Base-by-base conservation (phyloP, 2,888 invertebrate species). In the Hyposoter dolosus region DNA sequence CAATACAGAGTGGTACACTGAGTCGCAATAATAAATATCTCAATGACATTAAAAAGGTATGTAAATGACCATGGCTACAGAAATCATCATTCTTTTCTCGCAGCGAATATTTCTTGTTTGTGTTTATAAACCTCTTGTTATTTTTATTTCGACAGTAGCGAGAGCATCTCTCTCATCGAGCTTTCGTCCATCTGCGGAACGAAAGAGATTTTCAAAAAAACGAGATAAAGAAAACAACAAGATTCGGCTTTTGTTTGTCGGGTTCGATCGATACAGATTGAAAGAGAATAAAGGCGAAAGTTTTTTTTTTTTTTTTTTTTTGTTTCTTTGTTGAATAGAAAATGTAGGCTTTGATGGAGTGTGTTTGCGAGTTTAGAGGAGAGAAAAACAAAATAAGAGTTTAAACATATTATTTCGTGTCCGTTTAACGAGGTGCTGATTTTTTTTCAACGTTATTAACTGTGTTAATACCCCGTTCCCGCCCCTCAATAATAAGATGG, bases 61-160 rank as follows among this genome's bases (percentile, higher is more conserved):
- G 91, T 93, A 93, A 90, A 91, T 85, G 89, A 92, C 93, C 94
- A 93, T 94, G 94, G 93, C 93, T 93, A 91, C 93, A 92, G 88
- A 90, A 92, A 93, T 94, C 93, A 93, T 94, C 93, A 93, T 91
- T 91, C 79, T 84, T 84, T 60, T 80, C 43, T 56, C 84, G 53
- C 71, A 86, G 17, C 76, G 78, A 72, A n/a, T 66, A 19, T 47
- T 63, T 45, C 28, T 47, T 45, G 19, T 82, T 45, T 78, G 19
- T 32, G 45, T 66, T 75, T 74, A 40, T 40, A 19, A 53, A 40
- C 40, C 15, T 45, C 23, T 23, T 69, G n/a, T 45, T 78, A 35
- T 69, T 12, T 79, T 71, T 32, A 77, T 19, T 32, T 43, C 50
- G 23, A 43, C 66, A 50, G 40, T 65, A 40, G 40, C 50, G 56